Conservation (phyloP, 37 sponge, comb jelly and placozoan species). For the Ephydatia muelleri region DNA sequence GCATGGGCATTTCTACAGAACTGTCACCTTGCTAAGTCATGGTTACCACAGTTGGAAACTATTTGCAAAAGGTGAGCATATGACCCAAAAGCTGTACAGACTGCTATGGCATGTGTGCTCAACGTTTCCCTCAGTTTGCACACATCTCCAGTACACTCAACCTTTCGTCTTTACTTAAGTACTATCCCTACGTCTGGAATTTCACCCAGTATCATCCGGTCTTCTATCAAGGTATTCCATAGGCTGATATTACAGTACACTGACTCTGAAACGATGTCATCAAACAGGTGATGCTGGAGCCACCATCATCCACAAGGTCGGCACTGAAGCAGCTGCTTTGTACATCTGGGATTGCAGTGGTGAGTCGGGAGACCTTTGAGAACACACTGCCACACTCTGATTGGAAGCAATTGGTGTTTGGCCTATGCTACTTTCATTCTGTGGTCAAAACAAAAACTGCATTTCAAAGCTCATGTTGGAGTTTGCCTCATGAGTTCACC, state of each 20-base stretch:
- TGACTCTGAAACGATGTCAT: not conserved
- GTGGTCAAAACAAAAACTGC: constrained; percentile 22
- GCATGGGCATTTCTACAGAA: constrained; percentile 76
- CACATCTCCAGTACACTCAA: constrained; percentile 22
- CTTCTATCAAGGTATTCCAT: constrained; percentile 32
- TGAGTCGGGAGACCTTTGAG: constrained; percentile 9
- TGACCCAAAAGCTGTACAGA: not conserved
- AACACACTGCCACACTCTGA: not conserved
- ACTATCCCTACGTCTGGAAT: constrained; percentile 38
- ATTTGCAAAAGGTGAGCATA: constrained; percentile 4
- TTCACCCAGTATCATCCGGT: constrained; percentile 42
- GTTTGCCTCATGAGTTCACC: constrained; percentile 16
- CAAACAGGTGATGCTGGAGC: constrained; percentile 55
- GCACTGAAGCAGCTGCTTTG: constrained; percentile 54
- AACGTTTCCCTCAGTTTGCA: not conserved
- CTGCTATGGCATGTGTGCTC: not conserved
- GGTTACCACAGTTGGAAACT: constrained; percentile 46
- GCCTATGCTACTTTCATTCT: constrained; percentile 38
- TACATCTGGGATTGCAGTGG: constrained; percentile 26
- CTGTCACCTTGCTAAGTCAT: constrained; percentile 63
- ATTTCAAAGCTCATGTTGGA: constrained; percentile 28
- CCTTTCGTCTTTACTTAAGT: constrained; percentile 69
- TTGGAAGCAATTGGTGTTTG: constrained; percentile 45
- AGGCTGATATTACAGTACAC: not conserved
- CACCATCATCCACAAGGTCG: constrained; percentile 48